Evolutionary conservation across 2,888 invertebrate species (phyloP), one percentile per base, ranked within the genome.

Genomic region (Caenorhabditis panamensis): DNA sequence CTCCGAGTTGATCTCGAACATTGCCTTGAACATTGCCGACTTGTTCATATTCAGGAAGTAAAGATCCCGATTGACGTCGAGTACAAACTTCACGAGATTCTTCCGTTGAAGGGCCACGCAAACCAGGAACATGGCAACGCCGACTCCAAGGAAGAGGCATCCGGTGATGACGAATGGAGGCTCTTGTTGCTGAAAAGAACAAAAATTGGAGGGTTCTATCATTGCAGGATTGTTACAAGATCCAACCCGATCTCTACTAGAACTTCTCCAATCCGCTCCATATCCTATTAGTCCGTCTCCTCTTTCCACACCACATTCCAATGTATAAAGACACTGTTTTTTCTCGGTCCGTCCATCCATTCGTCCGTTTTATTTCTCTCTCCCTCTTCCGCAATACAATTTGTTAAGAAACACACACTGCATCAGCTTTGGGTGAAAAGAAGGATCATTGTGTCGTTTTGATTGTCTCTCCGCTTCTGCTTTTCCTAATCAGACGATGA

Each of bases 31-130:
- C 83, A 89, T 86, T 22, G 73, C 71, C 26, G 83, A 85, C 44
- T 89, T 88, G 75, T 79, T 84, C 84, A 88, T 87, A 41, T 87
- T 87, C 20, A 88, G 71, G 68, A 88, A 89, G 69, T 86, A 89
- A 13, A 89, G 76, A 44, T 89, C 89, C 9, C 86, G 79, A 72
- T 89, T 89, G 63, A 90, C 66, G 72, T 90, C 89, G 24, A 87
- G 64, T 3, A 89, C 84, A 63, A 84, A 84, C 67, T 90, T 90
- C 28, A 87, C 84, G n/a, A 90, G 82, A 67, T 90, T 90, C 68
- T 90, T 90, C 31, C 90, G 79, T 75, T 90, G 90, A 1, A 90
- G 84, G 61, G 90, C 71, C 13, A 84, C 84, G 62, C 90, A 90
- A 24, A 86, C 87, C 28, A 88, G 61, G 8, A 89, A 77, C 88